Evolutionary conservation across 2,113 vertebrate species (phyloP).

Genomic region (Pandion haliaetus): DNA sequence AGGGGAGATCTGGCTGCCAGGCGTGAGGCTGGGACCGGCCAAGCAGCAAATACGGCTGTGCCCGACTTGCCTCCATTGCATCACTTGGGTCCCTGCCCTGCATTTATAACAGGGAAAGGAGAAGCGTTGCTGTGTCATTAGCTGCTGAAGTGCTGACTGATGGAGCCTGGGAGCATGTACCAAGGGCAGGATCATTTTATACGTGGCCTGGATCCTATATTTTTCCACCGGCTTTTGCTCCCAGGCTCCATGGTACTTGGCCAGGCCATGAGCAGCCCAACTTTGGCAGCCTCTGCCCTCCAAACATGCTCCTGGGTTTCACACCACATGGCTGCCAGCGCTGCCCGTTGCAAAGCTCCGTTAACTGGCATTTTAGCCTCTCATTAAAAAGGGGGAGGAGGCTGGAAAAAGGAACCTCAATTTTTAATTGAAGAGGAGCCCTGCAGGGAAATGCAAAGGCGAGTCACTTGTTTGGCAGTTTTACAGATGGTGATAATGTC

Average conservation of each 20-base stretch:
- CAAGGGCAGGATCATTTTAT: not conserved
- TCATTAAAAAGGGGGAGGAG: not conserved
- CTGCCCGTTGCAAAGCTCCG: not conserved
- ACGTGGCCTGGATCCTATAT: not conserved
- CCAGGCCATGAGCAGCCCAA: accelerated
- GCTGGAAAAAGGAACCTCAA: not conserved
- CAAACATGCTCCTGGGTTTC: not conserved
- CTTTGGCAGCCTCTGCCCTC: not conserved
- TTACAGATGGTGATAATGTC: not conserved
- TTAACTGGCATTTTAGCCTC: not conserved
- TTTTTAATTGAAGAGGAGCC: conserved; percentile 47
- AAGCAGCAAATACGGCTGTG: not conserved
- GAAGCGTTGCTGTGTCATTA: not conserved
- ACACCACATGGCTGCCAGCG: accelerated
- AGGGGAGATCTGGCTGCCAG: not conserved
- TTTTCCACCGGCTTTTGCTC: not conserved
- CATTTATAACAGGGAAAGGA: not conserved
- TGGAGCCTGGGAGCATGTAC: not conserved
- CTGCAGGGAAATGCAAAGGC: conserved; percentile 15
- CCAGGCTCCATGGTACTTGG: not conserved
- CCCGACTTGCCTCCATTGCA: accelerated
- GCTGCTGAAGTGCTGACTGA: not conserved
- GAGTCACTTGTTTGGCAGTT: not conserved
- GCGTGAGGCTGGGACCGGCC: too few relatives aligned
- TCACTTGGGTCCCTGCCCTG: not conserved